Evolutionary conservation across 2,888 invertebrate genomes (phyloP).

Genomic region (Rhingia campestris): DNA sequence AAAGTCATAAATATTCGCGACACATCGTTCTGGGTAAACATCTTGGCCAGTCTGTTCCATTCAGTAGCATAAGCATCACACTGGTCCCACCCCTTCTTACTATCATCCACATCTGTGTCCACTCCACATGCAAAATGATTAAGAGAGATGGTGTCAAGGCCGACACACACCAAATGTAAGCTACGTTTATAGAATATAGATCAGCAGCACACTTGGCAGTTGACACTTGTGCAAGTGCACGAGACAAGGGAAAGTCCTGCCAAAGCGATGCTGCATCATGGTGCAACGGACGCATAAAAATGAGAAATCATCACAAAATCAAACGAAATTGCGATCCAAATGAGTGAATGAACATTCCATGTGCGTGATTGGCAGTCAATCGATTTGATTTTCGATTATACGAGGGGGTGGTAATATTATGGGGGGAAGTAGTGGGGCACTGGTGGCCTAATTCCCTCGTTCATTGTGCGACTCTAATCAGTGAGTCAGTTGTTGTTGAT

Average conservation of each 20-base stretch:
- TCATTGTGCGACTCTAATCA: constrained; percentile 54
- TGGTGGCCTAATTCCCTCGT: constrained; percentile 51
- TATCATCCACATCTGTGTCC: constrained; percentile 42
- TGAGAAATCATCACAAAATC: constrained; percentile 12
- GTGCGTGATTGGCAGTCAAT: constrained; percentile 43
- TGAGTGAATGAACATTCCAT: constrained; percentile 11
- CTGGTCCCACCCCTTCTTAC: constrained; percentile 4
- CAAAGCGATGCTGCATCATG: constrained; percentile 1
- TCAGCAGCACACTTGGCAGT: constrained; percentile 10
- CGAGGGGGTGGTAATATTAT: background rate
- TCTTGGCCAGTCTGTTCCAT: constrained; percentile 20
- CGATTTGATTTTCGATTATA: constrained; percentile 55
- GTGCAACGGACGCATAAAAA: constrained; percentile 29
- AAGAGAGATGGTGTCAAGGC: constrained; percentile 61
- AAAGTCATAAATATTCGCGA: constrained; percentile 20
- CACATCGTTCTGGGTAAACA: constrained; percentile 29
- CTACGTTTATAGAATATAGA: constrained; percentile 50
- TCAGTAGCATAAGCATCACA: constrained; percentile 14
- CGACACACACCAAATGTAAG: constrained; percentile 17
- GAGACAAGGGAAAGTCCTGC: background rate
- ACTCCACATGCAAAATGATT: constrained; percentile 30
- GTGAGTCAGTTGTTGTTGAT: constrained; percentile 53
- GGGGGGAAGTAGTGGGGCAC: background rate
- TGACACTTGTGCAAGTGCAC: constrained; percentile 3
- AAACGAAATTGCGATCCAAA: constrained; percentile 20